phyloP scores from a whole-genome alignment of 2,797 vertebrate genomes.

The Gymnoscopelus microlampas region DNA sequence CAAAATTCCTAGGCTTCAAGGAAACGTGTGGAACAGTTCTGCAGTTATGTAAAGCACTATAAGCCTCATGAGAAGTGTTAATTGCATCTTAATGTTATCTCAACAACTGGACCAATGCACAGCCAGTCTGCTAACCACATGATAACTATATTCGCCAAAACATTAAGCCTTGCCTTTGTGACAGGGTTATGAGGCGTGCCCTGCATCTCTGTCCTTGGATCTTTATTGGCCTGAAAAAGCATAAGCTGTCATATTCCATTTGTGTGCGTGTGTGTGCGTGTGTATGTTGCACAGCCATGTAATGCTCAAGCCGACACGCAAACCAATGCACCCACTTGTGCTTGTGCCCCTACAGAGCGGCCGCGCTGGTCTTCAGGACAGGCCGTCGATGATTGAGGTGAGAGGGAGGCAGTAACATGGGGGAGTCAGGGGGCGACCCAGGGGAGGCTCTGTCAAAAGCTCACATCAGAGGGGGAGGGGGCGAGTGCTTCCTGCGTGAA shows the following conservation, averaged over 20 bases:
- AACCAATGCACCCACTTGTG: constrained; percentile 61
- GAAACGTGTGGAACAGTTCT: constrained; percentile 30
- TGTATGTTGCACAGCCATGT: background rate
- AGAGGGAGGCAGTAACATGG: constrained; percentile 32
- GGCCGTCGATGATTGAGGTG: constrained; percentile 39
- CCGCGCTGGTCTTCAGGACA: constrained; percentile 40
- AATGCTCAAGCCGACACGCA: constrained; percentile 12
- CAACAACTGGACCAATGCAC: constrained; percentile 40
- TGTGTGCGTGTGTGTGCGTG: background rate
- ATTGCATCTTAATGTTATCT: constrained; percentile 38
- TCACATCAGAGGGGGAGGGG: constrained; percentile 38
- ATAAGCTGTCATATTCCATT: constrained; percentile 39
- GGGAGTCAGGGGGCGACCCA: constrained; percentile 21
- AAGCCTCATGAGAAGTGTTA: constrained; percentile 3
- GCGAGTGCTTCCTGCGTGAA: constrained; percentile 24
- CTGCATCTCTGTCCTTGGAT: constrained; percentile 58
- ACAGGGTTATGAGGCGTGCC: constrained; percentile 47
- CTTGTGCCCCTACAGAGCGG: constrained; percentile 52
- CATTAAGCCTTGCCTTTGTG: constrained; percentile 32
- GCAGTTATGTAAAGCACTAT: too few relatives aligned
- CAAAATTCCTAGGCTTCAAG: constrained; percentile 52
- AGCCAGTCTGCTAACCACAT: constrained; percentile 45
- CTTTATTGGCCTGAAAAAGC: constrained; percentile 38
- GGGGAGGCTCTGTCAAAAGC: constrained; percentile 37
- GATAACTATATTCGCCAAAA: constrained; percentile 2